Evolutionary conservation across 2,113 vertebrate species (phyloP).

Genomic region (Pseudorhombus dupliciocellatus): DNA sequence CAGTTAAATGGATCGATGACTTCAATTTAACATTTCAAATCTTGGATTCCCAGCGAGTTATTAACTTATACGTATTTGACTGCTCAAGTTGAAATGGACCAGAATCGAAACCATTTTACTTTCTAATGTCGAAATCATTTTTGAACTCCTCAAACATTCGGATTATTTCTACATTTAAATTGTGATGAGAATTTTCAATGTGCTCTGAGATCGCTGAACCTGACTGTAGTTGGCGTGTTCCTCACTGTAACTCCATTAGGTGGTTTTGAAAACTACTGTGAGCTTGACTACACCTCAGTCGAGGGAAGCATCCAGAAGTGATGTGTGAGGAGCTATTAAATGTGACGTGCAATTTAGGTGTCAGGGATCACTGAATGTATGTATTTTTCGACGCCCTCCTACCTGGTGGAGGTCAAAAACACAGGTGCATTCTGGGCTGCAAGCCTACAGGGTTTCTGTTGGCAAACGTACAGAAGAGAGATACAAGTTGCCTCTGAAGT

Average conservation of each 20-base stretch:
- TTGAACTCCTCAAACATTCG: too few species aligned
- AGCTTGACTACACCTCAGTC: conserved; percentile 22
- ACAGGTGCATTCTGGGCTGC: conserved; percentile 16
- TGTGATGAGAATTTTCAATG: not conserved
- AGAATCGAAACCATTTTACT: too few species aligned
- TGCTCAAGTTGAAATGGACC: too few species aligned
- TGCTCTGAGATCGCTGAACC: not conserved
- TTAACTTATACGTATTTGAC: too few species aligned
- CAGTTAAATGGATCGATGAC: too few species aligned
- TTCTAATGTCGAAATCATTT: too few species aligned
- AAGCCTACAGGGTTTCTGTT: not conserved
- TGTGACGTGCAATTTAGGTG: conserved; percentile 16
- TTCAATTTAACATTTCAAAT: too few species aligned
- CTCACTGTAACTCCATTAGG: conserved; percentile 9
- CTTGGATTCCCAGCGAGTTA: too few species aligned
- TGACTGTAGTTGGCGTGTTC: not conserved
- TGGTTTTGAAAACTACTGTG: conserved; percentile 19
- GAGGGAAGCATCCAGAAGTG: conserved; percentile 4
- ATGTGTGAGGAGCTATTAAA: conserved; percentile 35
- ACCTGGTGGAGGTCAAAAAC: conserved; percentile 20
- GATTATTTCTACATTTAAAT: too few species aligned
- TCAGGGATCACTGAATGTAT: conserved; percentile 45
- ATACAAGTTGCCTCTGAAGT: conserved; percentile 6
- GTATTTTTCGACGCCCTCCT: conserved; percentile 10
- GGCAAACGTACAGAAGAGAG: not conserved